Evolutionary conservation across 2,888 invertebrate species (phyloP).

Genomic region (Argynnis bischoffii): DNA sequence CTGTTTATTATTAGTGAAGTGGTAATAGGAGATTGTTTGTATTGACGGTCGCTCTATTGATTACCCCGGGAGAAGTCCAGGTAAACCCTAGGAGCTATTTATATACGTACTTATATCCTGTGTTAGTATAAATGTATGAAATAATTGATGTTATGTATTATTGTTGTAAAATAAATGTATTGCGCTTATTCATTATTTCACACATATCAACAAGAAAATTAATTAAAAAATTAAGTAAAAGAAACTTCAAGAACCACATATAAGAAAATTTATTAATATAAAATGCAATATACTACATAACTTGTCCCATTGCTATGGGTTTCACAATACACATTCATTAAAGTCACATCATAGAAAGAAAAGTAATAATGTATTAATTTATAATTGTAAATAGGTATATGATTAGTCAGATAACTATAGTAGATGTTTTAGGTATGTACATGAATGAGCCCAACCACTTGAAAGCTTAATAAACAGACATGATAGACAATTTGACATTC

Average conservation of each 20-base stretch:
- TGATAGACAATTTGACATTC: not conserved
- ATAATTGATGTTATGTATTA: no score
- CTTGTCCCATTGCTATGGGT: conserved; percentile 44
- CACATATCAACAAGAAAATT: no score
- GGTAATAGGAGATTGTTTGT: no score
- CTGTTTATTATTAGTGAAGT: no score
- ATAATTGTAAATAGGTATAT: conserved; percentile 54
- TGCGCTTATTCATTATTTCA: no score
- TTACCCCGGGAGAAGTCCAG: no score
- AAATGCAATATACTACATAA: conserved; percentile 72
- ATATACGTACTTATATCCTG: no score
- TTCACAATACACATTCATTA: conserved; percentile 50
- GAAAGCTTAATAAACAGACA: conserved; percentile 1
- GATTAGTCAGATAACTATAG: conserved; percentile 53
- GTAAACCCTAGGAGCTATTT: no score
- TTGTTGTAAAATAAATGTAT: no score
- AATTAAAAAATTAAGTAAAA: not conserved
- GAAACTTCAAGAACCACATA: conserved; percentile 58
- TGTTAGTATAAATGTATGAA: no score
- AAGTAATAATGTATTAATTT: conserved; percentile 41
- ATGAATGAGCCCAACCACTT: conserved; percentile 30
- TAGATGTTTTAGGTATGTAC: conserved; percentile 50
- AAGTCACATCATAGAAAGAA: conserved; percentile 48
- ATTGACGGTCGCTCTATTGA: no score
- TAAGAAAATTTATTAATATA: conserved; percentile 79